These are phyloP conservation scores for Cyclopterus lumpus DNA, from an alignment of 2,797 vertebrate species.

Conservation along the genomic window DNA sequence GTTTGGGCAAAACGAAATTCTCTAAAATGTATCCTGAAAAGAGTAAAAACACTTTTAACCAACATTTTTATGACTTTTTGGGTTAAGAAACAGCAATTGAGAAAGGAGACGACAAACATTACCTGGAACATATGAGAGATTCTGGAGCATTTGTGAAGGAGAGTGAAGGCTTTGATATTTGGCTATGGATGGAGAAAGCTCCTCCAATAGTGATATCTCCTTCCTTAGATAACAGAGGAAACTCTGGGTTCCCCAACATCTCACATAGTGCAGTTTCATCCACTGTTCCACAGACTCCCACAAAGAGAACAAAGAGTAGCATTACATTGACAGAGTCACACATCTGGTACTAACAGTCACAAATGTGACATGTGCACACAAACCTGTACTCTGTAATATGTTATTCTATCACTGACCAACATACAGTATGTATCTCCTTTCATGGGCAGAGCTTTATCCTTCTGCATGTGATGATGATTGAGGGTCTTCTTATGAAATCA, in stretches of 20 bases:
- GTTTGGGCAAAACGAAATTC: slow-evolving; percentile 84
- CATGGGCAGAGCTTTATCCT: slow-evolving; percentile 49
- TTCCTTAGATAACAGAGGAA: slow-evolving; percentile 76
- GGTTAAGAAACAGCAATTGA: background rate
- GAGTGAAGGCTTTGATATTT: slow-evolving; percentile 62
- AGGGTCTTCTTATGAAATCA: slow-evolving; percentile 48
- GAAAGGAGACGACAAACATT: slow-evolving; percentile 42
- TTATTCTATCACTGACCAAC: background rate
- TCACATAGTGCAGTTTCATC: slow-evolving; percentile 64
- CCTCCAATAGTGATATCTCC: slow-evolving; percentile 82
- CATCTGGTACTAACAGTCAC: slow-evolving; percentile 35
- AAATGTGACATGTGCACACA: slow-evolving; percentile 5
- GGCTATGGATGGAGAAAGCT: slow-evolving; percentile 80
- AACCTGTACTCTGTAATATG: background rate
- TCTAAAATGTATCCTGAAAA: slow-evolving; percentile 78
- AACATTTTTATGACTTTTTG: background rate
- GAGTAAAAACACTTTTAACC: background rate
- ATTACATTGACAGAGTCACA: slow-evolving; percentile 44
- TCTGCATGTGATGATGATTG: slow-evolving; percentile 15
- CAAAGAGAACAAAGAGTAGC: slow-evolving; percentile 59
- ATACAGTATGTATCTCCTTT: background rate
- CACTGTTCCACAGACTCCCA: slow-evolving; percentile 51
- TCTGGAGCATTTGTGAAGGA: slow-evolving; percentile 71
- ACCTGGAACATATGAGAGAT: slow-evolving; percentile 77
- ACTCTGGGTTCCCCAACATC: slow-evolving; percentile 71